phyloP scores from a whole-genome alignment of 1,140 invertebrate genomes.

The Pseudomyrmex dendroicus region DNA sequence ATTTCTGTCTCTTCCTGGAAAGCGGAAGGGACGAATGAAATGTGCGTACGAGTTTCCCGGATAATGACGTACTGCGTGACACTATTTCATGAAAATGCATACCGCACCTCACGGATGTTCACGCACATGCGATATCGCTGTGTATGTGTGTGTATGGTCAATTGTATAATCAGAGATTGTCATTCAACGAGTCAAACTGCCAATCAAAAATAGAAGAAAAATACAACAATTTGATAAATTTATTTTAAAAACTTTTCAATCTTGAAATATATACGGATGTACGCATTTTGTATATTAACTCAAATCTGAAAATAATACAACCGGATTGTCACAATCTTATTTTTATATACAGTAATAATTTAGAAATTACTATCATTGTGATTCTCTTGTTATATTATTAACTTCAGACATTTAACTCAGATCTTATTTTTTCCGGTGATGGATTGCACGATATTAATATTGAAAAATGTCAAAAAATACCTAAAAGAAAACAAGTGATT shows the following conservation, averaged over 20 bases:
- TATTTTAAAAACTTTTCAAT: background rate
- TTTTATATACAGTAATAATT: too few species aligned
- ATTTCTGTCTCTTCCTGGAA: conserved; percentile 24
- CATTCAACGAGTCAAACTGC: too few species aligned
- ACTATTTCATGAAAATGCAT: conserved; percentile 40
- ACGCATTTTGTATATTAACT: too few species aligned
- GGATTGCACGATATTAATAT: too few species aligned
- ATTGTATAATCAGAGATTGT: background rate
- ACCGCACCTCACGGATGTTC: background rate
- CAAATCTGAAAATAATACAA: too few species aligned
- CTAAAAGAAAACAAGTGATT: too few species aligned
- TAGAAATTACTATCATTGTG: too few species aligned
- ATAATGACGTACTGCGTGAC: conserved; percentile 26
- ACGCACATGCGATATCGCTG: background rate
- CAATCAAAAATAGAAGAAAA: conserved; percentile 14
- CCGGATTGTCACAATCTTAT: too few species aligned
- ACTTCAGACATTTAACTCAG: background rate
- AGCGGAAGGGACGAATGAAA: conserved; percentile 17
- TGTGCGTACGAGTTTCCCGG: background rate
- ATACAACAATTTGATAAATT: background rate
- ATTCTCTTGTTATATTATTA: too few species aligned
- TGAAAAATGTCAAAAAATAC: too few species aligned
- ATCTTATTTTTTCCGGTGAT: too few species aligned
- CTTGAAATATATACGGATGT: too few species aligned
- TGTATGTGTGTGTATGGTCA: background rate